Percentiles rank a stretch among this genome's conserved stretches.
Evolutionary conservation across 2,888 invertebrate species (phyloP).

Genomic region (Latrodectus elegans): DNA sequence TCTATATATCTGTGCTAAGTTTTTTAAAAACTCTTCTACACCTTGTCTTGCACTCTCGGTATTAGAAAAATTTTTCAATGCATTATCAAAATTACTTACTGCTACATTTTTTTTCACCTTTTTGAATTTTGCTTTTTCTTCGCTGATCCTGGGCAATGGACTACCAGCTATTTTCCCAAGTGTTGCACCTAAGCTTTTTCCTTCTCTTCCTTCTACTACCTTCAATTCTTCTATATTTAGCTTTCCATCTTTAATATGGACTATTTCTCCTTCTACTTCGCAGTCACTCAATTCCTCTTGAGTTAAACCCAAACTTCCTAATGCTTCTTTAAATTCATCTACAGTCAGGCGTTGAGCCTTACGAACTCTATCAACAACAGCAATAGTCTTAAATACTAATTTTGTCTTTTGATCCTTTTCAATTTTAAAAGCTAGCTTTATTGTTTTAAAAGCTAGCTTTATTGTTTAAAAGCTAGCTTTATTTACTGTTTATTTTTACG

Average conservation of each 20-base stretch:
- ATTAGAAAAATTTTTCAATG: not conserved
- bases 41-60: not conserved
- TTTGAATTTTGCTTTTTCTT: not conserved
- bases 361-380: no score
- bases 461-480: constrained; percentile 8
- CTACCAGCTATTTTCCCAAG: not conserved
- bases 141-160: not conserved
- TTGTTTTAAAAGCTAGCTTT: constrained; percentile 8
- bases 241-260: no score
- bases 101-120: not conserved
- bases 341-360: no score
- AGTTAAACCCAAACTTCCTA: no score
- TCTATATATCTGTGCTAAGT: constrained; percentile 12
- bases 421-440: constrained; percentile 15
- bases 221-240: not conserved
- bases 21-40: constrained; percentile 8
- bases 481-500: constrained; percentile 10
- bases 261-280: no score
- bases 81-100: not conserved
- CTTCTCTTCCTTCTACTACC: not conserved
- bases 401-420: not conserved
- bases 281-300: no score
- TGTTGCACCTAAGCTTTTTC: not conserved
- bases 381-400: no score
- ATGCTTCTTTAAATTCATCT: no score